Conservation (phyloP, 2,888 invertebrate species). For the Cheilosia soror region DNA sequence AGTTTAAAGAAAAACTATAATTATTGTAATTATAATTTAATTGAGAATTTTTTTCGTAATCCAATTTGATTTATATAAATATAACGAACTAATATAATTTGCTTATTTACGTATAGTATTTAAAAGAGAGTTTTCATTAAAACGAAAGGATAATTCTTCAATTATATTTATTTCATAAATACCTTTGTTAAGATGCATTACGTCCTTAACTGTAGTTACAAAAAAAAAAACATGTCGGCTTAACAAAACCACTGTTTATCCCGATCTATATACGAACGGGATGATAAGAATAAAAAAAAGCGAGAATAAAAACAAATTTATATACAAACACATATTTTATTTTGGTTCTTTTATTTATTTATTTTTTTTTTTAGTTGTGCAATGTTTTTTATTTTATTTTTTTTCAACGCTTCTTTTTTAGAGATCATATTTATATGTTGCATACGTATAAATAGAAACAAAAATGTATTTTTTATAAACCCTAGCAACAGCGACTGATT, state of each 20-base stretch:
- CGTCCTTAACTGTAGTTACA: slow-evolving; percentile 60
- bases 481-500: slow-evolving; percentile 39
- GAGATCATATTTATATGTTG: slow-evolving; percentile 11
- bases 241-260: slow-evolving; percentile 44
- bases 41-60: slow-evolving; percentile 1
- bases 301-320: slow-evolving; percentile 59
- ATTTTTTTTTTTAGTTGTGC: slow-evolving; percentile 26
- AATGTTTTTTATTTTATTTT: slow-evolving; percentile 48
- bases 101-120: slow-evolving; percentile 62
- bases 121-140: slow-evolving; percentile 19
- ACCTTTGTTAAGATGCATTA: slow-evolving; percentile 65
- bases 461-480: slow-evolving; percentile 24
- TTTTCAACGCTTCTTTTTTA: slow-evolving; percentile 22
- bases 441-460: slow-evolving; percentile 11
- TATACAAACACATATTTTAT: slow-evolving; percentile 43
- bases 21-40: slow-evolving; percentile 49
- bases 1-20: slow-evolving; percentile 14
- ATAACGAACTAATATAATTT: slow-evolving; percentile 52
- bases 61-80: slow-evolving; percentile 33
- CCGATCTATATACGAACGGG: slow-evolving; percentile 22
- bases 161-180: slow-evolving; percentile 72
- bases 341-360: slow-evolving; percentile 31
- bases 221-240: slow-evolving; percentile 23
- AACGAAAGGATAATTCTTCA: slow-evolving; percentile 65
- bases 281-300: slow-evolving; percentile 13